phyloP scores from a whole-genome alignment of 2,888 invertebrate genomes.

The Argynnis bischoffii region DNA sequence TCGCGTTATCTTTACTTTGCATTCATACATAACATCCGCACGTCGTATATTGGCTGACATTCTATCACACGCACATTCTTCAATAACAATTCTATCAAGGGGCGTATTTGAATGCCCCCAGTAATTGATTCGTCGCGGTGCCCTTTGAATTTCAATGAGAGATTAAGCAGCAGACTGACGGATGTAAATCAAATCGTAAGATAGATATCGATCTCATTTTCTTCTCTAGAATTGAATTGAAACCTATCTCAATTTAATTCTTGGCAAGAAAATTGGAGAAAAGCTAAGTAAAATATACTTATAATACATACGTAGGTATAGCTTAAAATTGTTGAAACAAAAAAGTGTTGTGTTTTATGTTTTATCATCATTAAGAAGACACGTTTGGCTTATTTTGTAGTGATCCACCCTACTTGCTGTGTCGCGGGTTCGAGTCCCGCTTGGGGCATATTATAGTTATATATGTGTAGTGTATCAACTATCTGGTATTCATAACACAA shows the following conservation, averaged over 20 bases:
- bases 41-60: constrained; percentile 68
- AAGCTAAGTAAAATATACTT: background rate
- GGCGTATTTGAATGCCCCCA: constrained; percentile 70
- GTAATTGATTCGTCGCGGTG: constrained; percentile 75
- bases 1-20: constrained; percentile 14
- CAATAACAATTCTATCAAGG: constrained; percentile 76
- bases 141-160: constrained; percentile 77
- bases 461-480: too few relatives aligned
- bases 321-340: too few relatives aligned
- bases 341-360: too few relatives aligned
- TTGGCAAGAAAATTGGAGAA: background rate
- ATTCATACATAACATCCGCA: constrained; percentile 3
- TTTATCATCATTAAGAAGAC: too few relatives aligned
- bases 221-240: constrained; percentile 10
- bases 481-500: too few relatives aligned
- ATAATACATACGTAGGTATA: too few relatives aligned
- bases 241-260: too few relatives aligned
- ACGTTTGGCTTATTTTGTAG: too few relatives aligned
- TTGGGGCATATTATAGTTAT: too few relatives aligned
- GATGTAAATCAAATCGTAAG: constrained; percentile 42
- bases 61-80: constrained; percentile 79
- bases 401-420: too few relatives aligned
- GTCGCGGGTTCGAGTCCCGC: too few relatives aligned
- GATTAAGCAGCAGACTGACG: constrained; percentile 69
- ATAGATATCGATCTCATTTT: constrained; percentile 18